Base-by-base conservation (phyloP, 2,888 invertebrate species). In the Nomada ferruginata region DNA sequence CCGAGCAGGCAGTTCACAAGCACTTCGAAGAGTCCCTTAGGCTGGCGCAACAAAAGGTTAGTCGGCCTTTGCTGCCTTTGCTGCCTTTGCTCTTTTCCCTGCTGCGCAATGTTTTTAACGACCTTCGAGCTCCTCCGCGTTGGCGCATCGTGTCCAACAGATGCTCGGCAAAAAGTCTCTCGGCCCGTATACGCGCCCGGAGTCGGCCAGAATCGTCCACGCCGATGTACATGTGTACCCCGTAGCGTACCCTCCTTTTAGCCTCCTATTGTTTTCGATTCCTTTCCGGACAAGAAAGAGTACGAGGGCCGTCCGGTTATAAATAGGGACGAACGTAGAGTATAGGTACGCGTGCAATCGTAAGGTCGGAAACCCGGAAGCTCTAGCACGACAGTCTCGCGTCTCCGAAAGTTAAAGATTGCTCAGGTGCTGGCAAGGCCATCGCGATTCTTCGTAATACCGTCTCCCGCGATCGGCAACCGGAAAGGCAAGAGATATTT, bases 11-110 rank as follows among this genome's bases (percentile, higher is more conserved):
- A 85, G 97, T 98, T 79, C 96, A 97, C 90, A 97, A 97, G 94
- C 98, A 98, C 94, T 98, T 98, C 94, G 97, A 97, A 92, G 97
- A 98, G 94, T 97, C 98, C 85, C 95, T 98, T 82, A 95, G 97
- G 92, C 95, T 96, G 84, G 97, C 96, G 61, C 96, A 96, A 92
- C 96, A 97, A 94, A 97, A 97, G 96, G 97, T 97, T 93, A 94
- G 93, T 92, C 89, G 89, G 82, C 87, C 86, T 89, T 86, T 77
- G 82, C 76, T 85, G 77, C 74, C 70, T 52, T 59, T 66, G n/a
- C n/a, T n/a, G n/a, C n/a, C n/a, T n/a, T n/a, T n/a, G n/a, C n/a
- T n/a, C n/a, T 83, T 75, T 50, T 63, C 70, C 59, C 65, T 44
- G 71, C 20, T 18, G 74, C 60, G 69, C 69, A n/a, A n/a, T 77